Conservation (phyloP, 2,888 invertebrate species). For the Temnothorax ravouxi region DNA sequence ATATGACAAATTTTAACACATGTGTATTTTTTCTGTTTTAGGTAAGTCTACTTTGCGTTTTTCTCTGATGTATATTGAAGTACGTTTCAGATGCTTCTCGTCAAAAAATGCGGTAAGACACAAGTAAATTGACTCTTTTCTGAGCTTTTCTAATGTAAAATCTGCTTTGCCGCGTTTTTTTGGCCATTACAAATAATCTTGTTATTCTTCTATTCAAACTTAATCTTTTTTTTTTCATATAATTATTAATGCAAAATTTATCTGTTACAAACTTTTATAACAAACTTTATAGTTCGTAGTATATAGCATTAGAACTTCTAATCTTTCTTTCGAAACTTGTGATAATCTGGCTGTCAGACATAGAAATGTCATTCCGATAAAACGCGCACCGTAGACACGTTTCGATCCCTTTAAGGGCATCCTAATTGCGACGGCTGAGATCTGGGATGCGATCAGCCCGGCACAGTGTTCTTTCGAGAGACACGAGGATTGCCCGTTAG, state of each 20-base stretch:
- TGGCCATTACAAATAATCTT: background rate
- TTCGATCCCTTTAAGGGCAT: slow-evolving; percentile 71
- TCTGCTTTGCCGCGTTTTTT: background rate
- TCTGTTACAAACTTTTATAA: background rate
- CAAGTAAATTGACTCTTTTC: background rate
- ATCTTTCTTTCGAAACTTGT: background rate
- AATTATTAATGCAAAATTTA: background rate
- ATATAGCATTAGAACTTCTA: background rate
- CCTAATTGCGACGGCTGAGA: slow-evolving; percentile 74
- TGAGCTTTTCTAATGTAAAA: background rate
- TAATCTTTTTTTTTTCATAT: background rate
- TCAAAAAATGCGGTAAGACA: slow-evolving; percentile 18
- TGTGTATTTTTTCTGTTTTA: slow-evolving; percentile 28
- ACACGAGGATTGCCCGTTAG: slow-evolving; percentile 64
- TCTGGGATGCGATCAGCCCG: slow-evolving; percentile 70
- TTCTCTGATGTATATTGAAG: background rate
- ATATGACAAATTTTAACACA: background rate
- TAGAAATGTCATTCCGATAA: slow-evolving; percentile 54
- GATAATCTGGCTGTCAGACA: background rate
- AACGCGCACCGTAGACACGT: slow-evolving; percentile 11
- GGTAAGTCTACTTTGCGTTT: slow-evolving; percentile 23
- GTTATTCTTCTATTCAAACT: background rate
- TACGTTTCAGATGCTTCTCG: background rate
- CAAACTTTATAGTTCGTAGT: background rate
- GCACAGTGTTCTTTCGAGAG: slow-evolving; percentile 63